Evolutionary conservation across 2,797 vertebrate genomes (phyloP), one percentile per base, ranked within the genome.

Genomic region (Odontamblyopus rebecca): DNA sequence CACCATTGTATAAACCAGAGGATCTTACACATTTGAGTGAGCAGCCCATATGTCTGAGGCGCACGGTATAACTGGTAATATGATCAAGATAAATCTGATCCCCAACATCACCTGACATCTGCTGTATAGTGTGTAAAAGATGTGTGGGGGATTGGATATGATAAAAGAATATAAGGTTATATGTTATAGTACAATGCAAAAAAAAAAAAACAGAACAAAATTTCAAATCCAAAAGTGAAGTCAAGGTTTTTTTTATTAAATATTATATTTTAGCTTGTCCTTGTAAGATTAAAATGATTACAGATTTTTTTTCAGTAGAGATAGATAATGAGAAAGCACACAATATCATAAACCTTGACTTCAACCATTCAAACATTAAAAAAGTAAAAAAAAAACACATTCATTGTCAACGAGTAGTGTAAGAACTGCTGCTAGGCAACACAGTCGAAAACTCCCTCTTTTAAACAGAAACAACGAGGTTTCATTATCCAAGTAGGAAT

Each of bases 401-500:
- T 76, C 38, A 74, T 61, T 60, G 77, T 73, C 71, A 71, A 70
- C 73, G 63, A 41, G 19, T 59, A n/a, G 26, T 67, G 23, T 65
- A 35, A 74, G 71, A 78, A 70, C 38, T 70, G 71, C 74, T 44
- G 29, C 73, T 70, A 73, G 68, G 73, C 71, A 82, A 80, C 73
- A 64, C 57, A 26, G 50, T 61, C 54, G n/a, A 65, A 65, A 50
- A 16, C 4, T 35, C 19, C 13, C 13, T 15, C 23, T 27, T 65
- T 41, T 23, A 7, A 61, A 35, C 27, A 32, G 27, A 60, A 3
- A 61, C 15, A 48, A 19, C 30, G 30, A 27, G 29, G 59, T 6
- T 61, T 15, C 59, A 61, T 30, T 30, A 61, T 38, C 35, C 35
- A 61, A 61, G 15, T 29, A 59, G 56, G 23, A 13, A 4, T 27